These are phyloP conservation scores for Protobothrops flavoviridis DNA, from an alignment of 2,113 vertebrate genomes.

Conservation along the genomic window DNA sequence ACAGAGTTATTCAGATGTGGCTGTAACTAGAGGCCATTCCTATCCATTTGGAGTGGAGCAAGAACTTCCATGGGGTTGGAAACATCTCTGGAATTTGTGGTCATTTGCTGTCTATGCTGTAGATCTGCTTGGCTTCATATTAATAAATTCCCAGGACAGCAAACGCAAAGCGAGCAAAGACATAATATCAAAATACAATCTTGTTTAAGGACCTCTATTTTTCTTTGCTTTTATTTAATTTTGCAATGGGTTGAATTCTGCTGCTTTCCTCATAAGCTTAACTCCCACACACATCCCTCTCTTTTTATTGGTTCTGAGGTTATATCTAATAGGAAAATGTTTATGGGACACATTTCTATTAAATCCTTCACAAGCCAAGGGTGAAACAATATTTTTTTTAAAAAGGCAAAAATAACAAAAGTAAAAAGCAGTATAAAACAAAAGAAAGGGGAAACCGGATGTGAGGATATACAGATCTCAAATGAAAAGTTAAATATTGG, in stretches of 20 bases:
- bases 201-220: not conserved
- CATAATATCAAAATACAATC: not conserved
- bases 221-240: not conserved
- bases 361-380: not conserved
- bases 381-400: not conserved
- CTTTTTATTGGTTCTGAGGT: not conserved
- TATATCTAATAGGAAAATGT: not conserved
- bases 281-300: not conserved
- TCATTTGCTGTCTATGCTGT: not conserved
- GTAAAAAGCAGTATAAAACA: not conserved
- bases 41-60: not conserved
- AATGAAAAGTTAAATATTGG: not conserved
- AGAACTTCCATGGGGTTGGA: not conserved
- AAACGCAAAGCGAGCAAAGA: not conserved
- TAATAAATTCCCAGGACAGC: not conserved
- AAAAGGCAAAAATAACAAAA: not conserved
- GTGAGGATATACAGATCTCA: not conserved
- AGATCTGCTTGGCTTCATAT: not conserved
- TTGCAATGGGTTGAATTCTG: not conserved
- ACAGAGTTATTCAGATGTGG: not conserved
- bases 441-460: not conserved
- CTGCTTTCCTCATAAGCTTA: not conserved
- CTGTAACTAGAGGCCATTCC: not conserved
- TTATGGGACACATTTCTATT: not conserved
- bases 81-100: not conserved